phyloP scores from a whole-genome alignment of 2,888 invertebrate genomes.

The Atethmia centrago region DNA sequence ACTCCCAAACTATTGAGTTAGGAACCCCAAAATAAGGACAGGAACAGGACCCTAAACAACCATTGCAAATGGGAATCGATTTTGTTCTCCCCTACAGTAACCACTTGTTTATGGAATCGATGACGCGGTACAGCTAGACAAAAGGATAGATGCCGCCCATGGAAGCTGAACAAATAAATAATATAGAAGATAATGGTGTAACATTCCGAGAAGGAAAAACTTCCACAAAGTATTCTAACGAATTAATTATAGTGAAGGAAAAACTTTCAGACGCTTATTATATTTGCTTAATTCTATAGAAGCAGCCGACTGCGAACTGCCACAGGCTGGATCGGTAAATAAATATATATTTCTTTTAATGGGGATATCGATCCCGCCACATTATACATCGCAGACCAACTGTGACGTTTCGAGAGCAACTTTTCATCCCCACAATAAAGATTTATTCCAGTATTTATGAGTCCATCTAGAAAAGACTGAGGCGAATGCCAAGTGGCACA shows the following conservation, averaged over 20 bases:
- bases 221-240: conserved; percentile 13
- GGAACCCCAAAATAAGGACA: conserved; percentile 35
- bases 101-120: conserved; percentile 51
- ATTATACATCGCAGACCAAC: conserved; percentile 52
- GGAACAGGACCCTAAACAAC: conserved; percentile 43
- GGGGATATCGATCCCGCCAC: conserved; percentile 40
- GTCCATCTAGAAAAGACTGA: conserved; percentile 55
- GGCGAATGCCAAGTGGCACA: conserved; percentile 49
- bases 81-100: conserved; percentile 43
- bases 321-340: conserved; percentile 38
- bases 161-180: conserved; percentile 32
- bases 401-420: conserved; percentile 51
- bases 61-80: conserved; percentile 58
- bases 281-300: conserved; percentile 43
- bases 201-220: conserved; percentile 20
- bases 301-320: conserved; percentile 36
- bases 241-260: conserved; percentile 21
- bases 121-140: conserved; percentile 27
- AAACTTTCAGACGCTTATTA: conserved; percentile 35
- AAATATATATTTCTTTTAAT: conserved; percentile 39
- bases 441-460: conserved; percentile 63
- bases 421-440: conserved; percentile 57
- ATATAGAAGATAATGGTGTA: conserved; percentile 15
- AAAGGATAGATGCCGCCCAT: conserved; percentile 3
- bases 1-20: conserved; percentile 40